phyloP scores from a whole-genome alignment of 2,888 invertebrate genomes.

The Cynaeus angustus region DNA sequence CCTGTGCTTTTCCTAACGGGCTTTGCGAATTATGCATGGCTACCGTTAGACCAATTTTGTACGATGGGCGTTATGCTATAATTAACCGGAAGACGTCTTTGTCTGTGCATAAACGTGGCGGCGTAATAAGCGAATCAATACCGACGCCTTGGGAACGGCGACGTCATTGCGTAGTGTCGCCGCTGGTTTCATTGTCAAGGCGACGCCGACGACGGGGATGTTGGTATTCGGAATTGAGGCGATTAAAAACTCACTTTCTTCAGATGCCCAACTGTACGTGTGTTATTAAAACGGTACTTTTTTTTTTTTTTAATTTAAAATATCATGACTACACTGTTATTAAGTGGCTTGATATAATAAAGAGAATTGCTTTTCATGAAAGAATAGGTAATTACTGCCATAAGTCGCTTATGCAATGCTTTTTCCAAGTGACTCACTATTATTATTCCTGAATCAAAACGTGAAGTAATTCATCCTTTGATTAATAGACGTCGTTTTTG shows the following conservation, averaged over 20 bases:
- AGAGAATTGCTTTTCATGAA: too few relatives aligned
- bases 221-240: too few relatives aligned
- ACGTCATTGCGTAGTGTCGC: slow-evolving; percentile 28
- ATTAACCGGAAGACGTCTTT: slow-evolving; percentile 5
- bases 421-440: too few relatives aligned
- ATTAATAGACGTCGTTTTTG: too few relatives aligned
- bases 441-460: too few relatives aligned
- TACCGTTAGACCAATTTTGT: slow-evolving; percentile 4
- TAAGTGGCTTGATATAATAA: too few relatives aligned
- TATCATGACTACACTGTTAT: too few relatives aligned
- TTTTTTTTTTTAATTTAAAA: too few relatives aligned
- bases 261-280: too few relatives aligned
- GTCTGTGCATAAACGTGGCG: not conserved
- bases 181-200: slow-evolving; percentile 30
- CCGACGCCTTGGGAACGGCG: slow-evolving; percentile 11
- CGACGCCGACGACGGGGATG: slow-evolving; percentile 5
- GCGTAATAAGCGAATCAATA: slow-evolving; percentile 27
- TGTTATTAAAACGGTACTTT: too few relatives aligned
- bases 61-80: not conserved
- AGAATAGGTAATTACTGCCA: too few relatives aligned
- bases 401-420: too few relatives aligned
- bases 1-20: not conserved
- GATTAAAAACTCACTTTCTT: not conserved
- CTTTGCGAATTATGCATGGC: not conserved
- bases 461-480: not conserved